phyloP scores from a whole-genome alignment of 2,113 vertebrate genomes.

The Paraplagusia blochii region DNA sequence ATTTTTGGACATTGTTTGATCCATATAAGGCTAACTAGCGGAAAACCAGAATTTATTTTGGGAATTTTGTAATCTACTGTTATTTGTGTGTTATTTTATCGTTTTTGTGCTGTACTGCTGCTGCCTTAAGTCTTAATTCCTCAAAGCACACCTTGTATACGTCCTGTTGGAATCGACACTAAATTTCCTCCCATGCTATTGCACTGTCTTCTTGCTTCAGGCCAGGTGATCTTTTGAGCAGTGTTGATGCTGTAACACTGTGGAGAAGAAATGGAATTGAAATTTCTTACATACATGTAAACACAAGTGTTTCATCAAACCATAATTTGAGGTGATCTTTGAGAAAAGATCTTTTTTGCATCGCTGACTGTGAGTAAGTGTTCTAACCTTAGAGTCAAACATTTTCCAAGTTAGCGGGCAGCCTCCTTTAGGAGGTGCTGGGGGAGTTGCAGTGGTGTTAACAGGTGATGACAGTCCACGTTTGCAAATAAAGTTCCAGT shows the following conservation, averaged over 20 bases:
- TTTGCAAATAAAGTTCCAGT: constrained; percentile 82
- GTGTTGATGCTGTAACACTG: constrained; percentile 86
- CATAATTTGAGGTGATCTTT: too few relatives aligned
- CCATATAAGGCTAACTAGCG: too few relatives aligned
- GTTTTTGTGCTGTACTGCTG: too few relatives aligned
- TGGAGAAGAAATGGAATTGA: neutral
- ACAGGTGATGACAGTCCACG: constrained; percentile 73
- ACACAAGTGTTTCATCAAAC: too few relatives aligned
- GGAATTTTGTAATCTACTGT: too few relatives aligned
- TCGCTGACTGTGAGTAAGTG: too few relatives aligned
- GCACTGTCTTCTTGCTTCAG: constrained; percentile 79
- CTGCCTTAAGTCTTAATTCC: too few relatives aligned
- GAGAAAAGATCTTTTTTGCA: too few relatives aligned
- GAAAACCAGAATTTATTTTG: too few relatives aligned
- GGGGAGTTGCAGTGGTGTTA: constrained; percentile 81
- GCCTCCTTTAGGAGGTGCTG: constrained; percentile 71
- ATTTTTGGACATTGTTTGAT: too few relatives aligned
- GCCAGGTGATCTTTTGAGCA: constrained; percentile 74
- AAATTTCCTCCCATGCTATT: constrained; percentile 77
- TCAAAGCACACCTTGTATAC: constrained; percentile 82
- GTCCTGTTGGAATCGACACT: constrained; percentile 73
- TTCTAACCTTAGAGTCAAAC: constrained; percentile 75
- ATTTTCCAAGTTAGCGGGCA: constrained; percentile 80
- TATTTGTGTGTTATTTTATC: too few relatives aligned
- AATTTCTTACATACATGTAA: too few relatives aligned